Evolutionary conservation across 2,113 vertebrate species (phyloP), one percentile per base, ranked within the genome.

Genomic region (Lethenteron reissneri): DNA sequence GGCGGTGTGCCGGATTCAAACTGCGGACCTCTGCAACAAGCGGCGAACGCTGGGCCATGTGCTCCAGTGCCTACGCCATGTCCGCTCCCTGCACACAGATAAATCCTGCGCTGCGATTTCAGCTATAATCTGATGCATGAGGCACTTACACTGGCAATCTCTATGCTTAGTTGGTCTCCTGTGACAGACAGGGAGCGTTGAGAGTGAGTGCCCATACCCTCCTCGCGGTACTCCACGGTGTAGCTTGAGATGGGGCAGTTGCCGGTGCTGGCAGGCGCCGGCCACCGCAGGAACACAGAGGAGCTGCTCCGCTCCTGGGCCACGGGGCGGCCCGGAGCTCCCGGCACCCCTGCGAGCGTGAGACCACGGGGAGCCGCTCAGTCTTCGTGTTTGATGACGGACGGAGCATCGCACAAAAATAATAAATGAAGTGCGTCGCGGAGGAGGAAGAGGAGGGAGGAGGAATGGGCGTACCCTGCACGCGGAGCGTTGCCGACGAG

Each of bases 401-500:
- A 41, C 41, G 41, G 41, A 14, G 17, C 60, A 64, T 19, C 60
- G 14, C 60, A 64, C 60, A 5, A 19, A 14, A 64, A 64, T 15
- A 64, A 64, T 64, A 64, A 64, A 14, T 14, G 17, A 14, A 64
- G 14, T 19, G 17, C 17, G 7, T 64, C 17, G 60, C 17, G 17
- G 60, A 62, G 60, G 60, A 62, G 17, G 17, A 64, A 64, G 60
- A 14, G 17, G 6, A 64, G 14, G 14, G 17, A 64, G 14, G 17
- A 64, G 60, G 62, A 4, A 68, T 57, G 58, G 9, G 58, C 12
- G 71, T 79, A 96, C 91, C 91, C 89, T 99, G 94, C 14, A 99
- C 94, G 85, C 95, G 97, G 70, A 99, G 81, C 0, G 92, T 90
- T 2, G 94, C 92, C 0, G 94, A 99, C 0, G 92, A 94, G 1